Evolutionary conservation across 2,888 invertebrate species (phyloP), one percentile per base, ranked within the genome.

Genomic region (Sialis fuliginosa): DNA sequence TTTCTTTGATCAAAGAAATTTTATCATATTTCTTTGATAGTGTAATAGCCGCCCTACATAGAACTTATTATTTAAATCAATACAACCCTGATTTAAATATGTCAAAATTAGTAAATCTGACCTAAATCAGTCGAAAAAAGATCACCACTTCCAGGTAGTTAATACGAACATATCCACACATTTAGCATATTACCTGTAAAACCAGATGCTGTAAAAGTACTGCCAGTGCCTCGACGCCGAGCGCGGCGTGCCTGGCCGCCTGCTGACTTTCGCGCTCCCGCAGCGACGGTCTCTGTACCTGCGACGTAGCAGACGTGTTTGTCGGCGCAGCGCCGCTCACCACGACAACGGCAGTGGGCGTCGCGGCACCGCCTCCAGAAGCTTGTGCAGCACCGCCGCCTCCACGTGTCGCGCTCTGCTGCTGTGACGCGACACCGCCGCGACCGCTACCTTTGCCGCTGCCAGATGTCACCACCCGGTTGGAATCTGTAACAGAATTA

Each of bases 181-280:
- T 22, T 22, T 22, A 22, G 22, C 4, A 22, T 22, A n/a, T 75
- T 64, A 81, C 81, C 63, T 79, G 75, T 62, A 77, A 77, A 57
- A 84, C 83, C 61, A 91, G 74, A 67, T 90, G 87, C 64, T 89
- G 84, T 54, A 91, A 78, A 52, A 90, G 75, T 53, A 86, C 78
- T 50, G 86, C 82, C 57, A 92, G 74, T 39, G 88, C 91, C 64
- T 90, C 84, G 46, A 87, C 76, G 48, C 84, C 81, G 55, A 77
- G 76, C 43, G 80, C 71, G 43, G 71, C 64, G 50, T 67, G 63
- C 7, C 12, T 37, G 10, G 22, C 22, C 22, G 22, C 22, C 22
- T 22, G 22, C 22, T 22, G 22, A 4, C 22, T 22, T 22, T 22
- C 22, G 22, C 22, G 22, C 22, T 22, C 22, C 31, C 35, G 46